phyloP scores from a whole-genome alignment of 92 coral and sea anemone species.

The Chrysogorgia sp. region DNA sequence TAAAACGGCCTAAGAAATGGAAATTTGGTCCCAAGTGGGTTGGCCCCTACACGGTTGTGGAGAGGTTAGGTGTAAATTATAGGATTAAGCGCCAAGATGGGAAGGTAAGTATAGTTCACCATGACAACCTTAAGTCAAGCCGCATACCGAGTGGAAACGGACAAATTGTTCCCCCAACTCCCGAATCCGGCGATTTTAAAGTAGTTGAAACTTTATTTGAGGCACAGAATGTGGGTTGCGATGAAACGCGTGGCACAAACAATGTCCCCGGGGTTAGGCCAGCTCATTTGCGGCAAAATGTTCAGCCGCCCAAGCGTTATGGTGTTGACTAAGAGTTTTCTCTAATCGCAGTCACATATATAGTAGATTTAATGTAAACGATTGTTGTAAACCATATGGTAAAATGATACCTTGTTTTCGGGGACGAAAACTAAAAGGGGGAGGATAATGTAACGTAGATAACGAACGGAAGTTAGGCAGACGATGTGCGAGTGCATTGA shows the following conservation, averaged over 20 bases:
- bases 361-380: too few species aligned
- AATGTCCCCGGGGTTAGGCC: not conserved
- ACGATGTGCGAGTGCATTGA: too few species aligned
- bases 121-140: conserved; percentile 34
- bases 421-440: not conserved
- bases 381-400: too few species aligned
- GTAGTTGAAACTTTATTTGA: conserved; percentile 13
- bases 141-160: conserved; percentile 18
- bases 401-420: too few species aligned
- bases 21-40: conserved; percentile 51
- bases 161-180: conserved; percentile 13
- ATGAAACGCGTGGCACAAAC: not conserved
- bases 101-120: conserved; percentile 26
- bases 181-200: conserved; percentile 34
- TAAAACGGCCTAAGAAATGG: too few species aligned
- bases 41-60: conserved; percentile 36
- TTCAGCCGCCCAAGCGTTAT: not conserved
- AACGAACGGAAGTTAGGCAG: too few species aligned
- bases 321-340: not conserved
- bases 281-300: not conserved
- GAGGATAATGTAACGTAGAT: not conserved
- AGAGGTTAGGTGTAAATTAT: conserved; percentile 33
- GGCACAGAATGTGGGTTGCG: not conserved
- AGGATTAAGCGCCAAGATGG: too few species aligned
- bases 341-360: not conserved